phyloP scores from a whole-genome alignment of 2,888 invertebrate species.

The Lampropteryx suffumata region DNA sequence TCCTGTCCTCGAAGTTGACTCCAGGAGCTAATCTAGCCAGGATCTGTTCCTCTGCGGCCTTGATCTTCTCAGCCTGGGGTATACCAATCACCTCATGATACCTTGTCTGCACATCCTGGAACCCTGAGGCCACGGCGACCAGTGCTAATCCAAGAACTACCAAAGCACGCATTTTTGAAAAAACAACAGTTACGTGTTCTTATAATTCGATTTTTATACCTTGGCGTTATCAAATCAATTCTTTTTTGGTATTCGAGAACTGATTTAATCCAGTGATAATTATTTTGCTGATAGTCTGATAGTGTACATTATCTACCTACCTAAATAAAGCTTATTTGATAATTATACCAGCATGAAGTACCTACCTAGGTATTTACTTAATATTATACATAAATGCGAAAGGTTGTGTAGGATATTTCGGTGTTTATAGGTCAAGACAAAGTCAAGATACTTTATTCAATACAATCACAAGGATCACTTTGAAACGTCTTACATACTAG shows the following conservation, averaged over 20 bases:
- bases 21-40: background rate
- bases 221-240: slow-evolving; percentile 16
- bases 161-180: slow-evolving; percentile 38
- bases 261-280: slow-evolving; percentile 23
- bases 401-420: too few relatives aligned
- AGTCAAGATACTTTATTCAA: too few relatives aligned
- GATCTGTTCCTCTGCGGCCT: slow-evolving; percentile 43
- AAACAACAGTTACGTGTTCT: background rate
- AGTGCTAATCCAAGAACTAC: slow-evolving; percentile 35
- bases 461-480: too few relatives aligned
- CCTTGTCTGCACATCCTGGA: slow-evolving; percentile 34
- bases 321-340: too few relatives aligned
- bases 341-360: too few relatives aligned
- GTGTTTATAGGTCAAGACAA: too few relatives aligned
- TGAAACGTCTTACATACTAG: too few relatives aligned
- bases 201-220: slow-evolving; percentile 18
- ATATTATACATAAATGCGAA: too few relatives aligned
- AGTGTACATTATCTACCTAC: background rate
- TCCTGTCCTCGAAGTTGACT: slow-evolving; percentile 29
- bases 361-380: too few relatives aligned
- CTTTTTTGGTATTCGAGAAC: background rate
- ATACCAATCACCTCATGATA: slow-evolving; percentile 60
- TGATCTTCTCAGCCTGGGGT: slow-evolving; percentile 54
- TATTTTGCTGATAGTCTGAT: slow-evolving; percentile 14
- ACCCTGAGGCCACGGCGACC: slow-evolving; percentile 37